These are phyloP conservation scores for Bellardia bayeri DNA, from an alignment of 2,888 invertebrate genomes.

Conservation along the genomic window DNA sequence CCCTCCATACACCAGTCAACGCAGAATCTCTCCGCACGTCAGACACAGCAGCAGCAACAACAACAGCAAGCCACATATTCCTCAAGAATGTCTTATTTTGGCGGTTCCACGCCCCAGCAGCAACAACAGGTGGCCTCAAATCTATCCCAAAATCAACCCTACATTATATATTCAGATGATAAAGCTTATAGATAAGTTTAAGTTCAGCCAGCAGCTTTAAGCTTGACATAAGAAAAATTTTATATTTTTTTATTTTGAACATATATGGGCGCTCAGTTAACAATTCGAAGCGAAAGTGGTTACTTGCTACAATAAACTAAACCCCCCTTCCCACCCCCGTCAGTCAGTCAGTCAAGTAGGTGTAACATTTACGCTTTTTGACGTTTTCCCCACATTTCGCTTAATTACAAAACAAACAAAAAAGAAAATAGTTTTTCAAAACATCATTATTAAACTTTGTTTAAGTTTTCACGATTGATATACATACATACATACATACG, in stretches of 20 bases:
- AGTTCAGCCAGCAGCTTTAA: constrained; percentile 32
- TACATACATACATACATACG: not conserved
- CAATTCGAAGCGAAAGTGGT: constrained; percentile 34
- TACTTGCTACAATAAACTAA: constrained; percentile 59
- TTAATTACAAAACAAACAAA: constrained; percentile 17
- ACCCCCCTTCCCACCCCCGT: constrained; percentile 73
- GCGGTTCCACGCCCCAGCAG: constrained; percentile 79
- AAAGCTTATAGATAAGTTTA: constrained; percentile 83
- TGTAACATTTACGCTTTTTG: constrained; percentile 81
- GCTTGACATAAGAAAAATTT: constrained; percentile 2
- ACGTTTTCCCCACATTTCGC: constrained; percentile 68
- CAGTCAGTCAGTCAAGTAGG: constrained; percentile 78
- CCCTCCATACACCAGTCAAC: constrained; percentile 82
- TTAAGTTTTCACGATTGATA: constrained; percentile 36
- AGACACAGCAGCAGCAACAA: constrained; percentile 72
- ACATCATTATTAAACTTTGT: not conserved
- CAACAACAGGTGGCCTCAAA: constrained; percentile 80
- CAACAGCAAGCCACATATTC: constrained; percentile 85
- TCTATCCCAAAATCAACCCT: constrained; percentile 81
- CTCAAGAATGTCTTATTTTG: constrained; percentile 86
- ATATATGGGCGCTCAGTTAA: constrained; percentile 43
- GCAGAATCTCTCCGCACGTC: constrained; percentile 81
- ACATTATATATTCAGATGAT: constrained; percentile 84
- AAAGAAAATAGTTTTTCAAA: constrained; percentile 22
- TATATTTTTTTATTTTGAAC: not conserved